Base-by-base conservation (phyloP, 2,797 vertebrate species). In the Fratercula arctica region DNA sequence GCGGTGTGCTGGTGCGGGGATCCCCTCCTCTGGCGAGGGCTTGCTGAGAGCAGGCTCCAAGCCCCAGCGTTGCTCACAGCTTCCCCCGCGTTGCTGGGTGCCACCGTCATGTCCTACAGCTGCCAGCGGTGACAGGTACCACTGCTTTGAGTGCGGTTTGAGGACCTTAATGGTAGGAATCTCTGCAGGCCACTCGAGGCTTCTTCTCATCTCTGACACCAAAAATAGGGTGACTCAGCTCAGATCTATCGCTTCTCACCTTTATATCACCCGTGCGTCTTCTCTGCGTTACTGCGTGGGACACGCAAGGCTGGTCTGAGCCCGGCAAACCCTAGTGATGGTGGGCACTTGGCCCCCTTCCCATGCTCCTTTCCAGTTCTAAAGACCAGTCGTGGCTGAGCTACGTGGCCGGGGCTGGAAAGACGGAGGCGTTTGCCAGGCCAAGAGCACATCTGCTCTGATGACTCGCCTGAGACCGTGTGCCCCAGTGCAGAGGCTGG, bases 401-500 rank as follows among this genome's bases (percentile, higher is more conserved):
- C 61, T 61, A 11, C 7, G 1, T 88, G 66, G 70, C 77, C 2
- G 11, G 66, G 80, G 56, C 57, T 96, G 94, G 87, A 86, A 86
- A 61, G 48, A 72, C 0, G 0, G 78, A 87, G 69, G 11, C 7
- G 26, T 92, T 87, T 89, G 72, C 75, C 89, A 80, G 78, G 48
- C 87, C 66, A 29, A 45, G 77, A 87, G 92, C 86, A 80, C 86
- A 82, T 93, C 75, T 94, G 90, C 81, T 83, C 69, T 4, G 4
- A 57, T 94, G 93, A 81, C 82, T 92, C 9, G 48, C 85, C 78
- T 83, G 91, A 67, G 67, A 67, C 53, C 1, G 0, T 68, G 81
- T 81, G 86, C 69, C 75, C 73, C 80, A 13, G 68, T 39, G 84
- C 77, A 75, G 93, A n/a, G 93, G 59, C 85, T 93, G 95, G 85